Evolutionary conservation across 1,140 invertebrate genomes (phyloP), one percentile per base, ranked within the genome.

Genomic region (Colletes latitarsis): DNA sequence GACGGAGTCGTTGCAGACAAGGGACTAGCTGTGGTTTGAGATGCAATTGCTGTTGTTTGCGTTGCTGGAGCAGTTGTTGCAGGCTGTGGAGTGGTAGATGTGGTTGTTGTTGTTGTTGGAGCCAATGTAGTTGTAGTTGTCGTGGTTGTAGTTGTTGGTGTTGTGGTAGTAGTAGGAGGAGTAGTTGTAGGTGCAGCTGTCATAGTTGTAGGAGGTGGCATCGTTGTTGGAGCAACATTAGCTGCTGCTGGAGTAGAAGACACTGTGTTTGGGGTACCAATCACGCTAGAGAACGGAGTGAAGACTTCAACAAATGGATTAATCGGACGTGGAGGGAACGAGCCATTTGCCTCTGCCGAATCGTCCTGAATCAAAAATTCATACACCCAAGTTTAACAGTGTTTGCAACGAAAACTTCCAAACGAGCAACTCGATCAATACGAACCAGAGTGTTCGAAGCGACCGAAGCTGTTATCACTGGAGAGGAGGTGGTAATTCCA

Each of bases 401-500:
- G 30, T 49, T 5, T 0, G 52, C 0, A 58, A 63, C 30, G 12
- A n/a, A 52, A 12, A 17, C n/a, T 41, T 46, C 6, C 43, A 9
- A 46, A 3, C 21, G 17, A 19, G 30, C 52, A 14, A 30, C 21
- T 30, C 4, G 41, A 10, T 8, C 1, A 63, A 69, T 68, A 90
- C 89, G 73, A 81, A 92, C 92, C 70, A 92, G 72, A 76, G 86
- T 88, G 73, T 93, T 93, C 2, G 92, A 91, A 72, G 92, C 87
- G 30, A 92, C 88, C 10, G 93, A 93, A 66, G 91, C 91, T 43
- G 89, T 90, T 63, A 90, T 89, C 30, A 88, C 17, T 9, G 92
- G 88, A 19, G 87, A 89, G 74, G 89, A 82, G 1, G 91, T 93
- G 4, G 92, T 91, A 6, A 93, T 90, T 17, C 92, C 92, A 70